Conservation (phyloP, 2,113 vertebrate genomes). For the Xenopus laevis region DNA sequence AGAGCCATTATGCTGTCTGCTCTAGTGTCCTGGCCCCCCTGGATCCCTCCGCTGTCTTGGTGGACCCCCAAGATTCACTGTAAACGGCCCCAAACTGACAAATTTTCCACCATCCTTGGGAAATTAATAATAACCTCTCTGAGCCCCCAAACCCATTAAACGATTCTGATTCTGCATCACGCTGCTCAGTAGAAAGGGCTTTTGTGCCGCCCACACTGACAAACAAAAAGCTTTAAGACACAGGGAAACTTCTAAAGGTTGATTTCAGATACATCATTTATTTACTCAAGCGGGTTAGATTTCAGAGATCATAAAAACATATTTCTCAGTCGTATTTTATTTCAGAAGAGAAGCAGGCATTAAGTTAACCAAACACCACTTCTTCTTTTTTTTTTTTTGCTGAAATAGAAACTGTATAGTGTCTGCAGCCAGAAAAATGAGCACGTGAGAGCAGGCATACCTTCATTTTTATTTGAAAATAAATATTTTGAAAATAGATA, state of each 20-base stretch:
- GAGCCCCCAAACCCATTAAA: too few relatives aligned
- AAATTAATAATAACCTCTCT: background rate
- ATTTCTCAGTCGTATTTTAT: conserved; percentile 33
- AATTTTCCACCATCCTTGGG: background rate
- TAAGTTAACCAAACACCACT: conserved; percentile 30
- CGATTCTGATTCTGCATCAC: conserved; percentile 1
- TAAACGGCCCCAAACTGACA: too few relatives aligned
- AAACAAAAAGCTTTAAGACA: conserved; percentile 30
- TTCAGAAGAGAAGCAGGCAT: conserved; percentile 14
- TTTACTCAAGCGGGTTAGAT: conserved; percentile 21
- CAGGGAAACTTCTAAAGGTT: conserved; percentile 3
- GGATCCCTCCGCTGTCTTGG: too few relatives aligned
- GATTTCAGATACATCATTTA: conserved; percentile 32
- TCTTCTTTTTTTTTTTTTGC: too few relatives aligned
- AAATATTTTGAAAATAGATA: too few relatives aligned
- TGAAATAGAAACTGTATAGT: too few relatives aligned
- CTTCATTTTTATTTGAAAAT: too few relatives aligned
- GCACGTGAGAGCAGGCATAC: too few relatives aligned
- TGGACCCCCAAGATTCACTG: too few relatives aligned
- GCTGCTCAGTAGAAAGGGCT: background rate
- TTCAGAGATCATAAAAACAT: conserved; percentile 44
- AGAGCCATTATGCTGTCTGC: too few relatives aligned
- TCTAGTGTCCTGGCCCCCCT: too few relatives aligned
- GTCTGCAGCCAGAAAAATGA: too few relatives aligned
- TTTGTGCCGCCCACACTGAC: background rate